Percentiles rank a stretch among this genome's conserved stretches.
Evolutionary conservation across 2,113 vertebrate species (phyloP).

Genomic region (Penelope pileata): DNA sequence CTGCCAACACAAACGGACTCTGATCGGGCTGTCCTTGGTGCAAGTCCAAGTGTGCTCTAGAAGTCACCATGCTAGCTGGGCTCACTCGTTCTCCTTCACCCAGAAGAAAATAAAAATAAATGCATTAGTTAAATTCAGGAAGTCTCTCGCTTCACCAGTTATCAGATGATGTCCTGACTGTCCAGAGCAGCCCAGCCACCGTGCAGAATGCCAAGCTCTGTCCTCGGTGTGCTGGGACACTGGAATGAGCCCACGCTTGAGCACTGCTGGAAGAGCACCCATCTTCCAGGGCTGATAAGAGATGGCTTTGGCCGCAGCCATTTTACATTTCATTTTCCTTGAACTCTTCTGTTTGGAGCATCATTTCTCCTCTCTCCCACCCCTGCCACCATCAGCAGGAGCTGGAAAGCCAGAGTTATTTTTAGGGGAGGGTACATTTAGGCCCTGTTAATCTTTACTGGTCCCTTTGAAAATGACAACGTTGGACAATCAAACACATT

Average conservation of each 20-base stretch:
- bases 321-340: not conserved
- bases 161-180: not conserved
- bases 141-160: not conserved
- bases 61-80: not conserved
- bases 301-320: fast-evolving
- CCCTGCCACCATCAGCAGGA: not conserved
- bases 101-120: not conserved
- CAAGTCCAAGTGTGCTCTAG: not conserved
- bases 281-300: fast-evolving
- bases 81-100: not conserved
- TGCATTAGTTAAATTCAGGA: not conserved
- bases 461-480: constrained; percentile 25
- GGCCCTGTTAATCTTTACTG: constrained; percentile 33
- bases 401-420: constrained; percentile 22
- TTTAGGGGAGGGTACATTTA: constrained; percentile 41
- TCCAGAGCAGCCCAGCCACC: not conserved
- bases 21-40: not conserved
- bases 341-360: not conserved
- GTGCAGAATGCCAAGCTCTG: fast-evolving
- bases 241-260: not conserved
- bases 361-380: not conserved
- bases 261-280: not conserved
- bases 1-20: not conserved
- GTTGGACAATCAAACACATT: constrained; percentile 37
- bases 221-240: not conserved